Percentiles rank a stretch among this genome's conserved stretches.
phyloP scores from a whole-genome alignment of 2,888 invertebrate genomes.

The Pseudoips prasinana region DNA sequence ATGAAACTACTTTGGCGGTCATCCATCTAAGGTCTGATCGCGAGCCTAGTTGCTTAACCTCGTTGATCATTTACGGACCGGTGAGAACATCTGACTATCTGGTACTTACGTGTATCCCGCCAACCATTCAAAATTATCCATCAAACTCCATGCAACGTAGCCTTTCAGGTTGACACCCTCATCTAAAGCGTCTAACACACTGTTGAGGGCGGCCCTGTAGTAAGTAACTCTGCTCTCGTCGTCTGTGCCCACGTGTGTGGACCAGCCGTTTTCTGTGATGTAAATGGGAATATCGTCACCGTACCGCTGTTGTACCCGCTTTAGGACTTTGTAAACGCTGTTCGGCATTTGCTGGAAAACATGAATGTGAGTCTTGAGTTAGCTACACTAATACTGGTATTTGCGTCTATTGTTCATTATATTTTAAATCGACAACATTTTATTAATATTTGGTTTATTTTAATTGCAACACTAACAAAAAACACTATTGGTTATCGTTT shows the following conservation, averaged over 20 bases:
- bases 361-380: background rate
- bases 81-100: too few relatives aligned
- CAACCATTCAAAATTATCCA: conserved; percentile 84
- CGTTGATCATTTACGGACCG: too few relatives aligned
- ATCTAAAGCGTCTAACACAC: conserved; percentile 58
- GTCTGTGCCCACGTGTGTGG: conserved; percentile 40
- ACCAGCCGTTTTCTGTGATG: conserved; percentile 81
- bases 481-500: too few relatives aligned
- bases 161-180: conserved; percentile 63
- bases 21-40: too few relatives aligned
- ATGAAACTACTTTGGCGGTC: too few relatives aligned
- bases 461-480: too few relatives aligned
- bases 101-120: conserved; percentile 64
- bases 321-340: conserved; percentile 80
- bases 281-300: conserved; percentile 46
- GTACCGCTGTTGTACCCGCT: conserved; percentile 67
- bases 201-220: conserved; percentile 54
- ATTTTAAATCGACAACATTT: too few relatives aligned
- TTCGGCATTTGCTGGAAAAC: conserved; percentile 70
- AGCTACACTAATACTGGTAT: background rate
- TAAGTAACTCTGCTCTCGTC: conserved; percentile 65
- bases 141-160: conserved; percentile 81
- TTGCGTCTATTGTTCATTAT: too few relatives aligned
- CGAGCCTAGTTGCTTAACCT: too few relatives aligned
- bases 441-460: too few relatives aligned